Evolutionary conservation across 2,113 vertebrate species (phyloP), one percentile per base, ranked within the genome.

Genomic region (Actenoides hombroni): DNA sequence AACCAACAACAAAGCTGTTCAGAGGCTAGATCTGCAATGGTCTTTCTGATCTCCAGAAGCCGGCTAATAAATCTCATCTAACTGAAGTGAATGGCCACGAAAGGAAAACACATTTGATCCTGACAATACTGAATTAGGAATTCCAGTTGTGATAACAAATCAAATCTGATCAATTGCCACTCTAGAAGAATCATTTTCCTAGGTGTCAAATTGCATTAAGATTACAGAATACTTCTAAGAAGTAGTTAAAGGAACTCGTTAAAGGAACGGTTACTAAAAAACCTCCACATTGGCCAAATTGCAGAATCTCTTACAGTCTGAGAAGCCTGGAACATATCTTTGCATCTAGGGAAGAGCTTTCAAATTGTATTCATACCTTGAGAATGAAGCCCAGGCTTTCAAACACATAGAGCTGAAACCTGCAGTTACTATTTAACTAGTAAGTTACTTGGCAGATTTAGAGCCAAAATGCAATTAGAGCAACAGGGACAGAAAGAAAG

Each of bases 101-200:
- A 91, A 73, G 16, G 56, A 91, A 86, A 90, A 31, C 31, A 59
- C 16, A 51, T 44, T 85, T 73, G 46, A 80, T 68, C 9, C 35
- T 49, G 28, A 80, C 86, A 64, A 76, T 46, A 82, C 13, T 80
- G 65, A 86, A 74, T 88, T 65, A 61, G 23, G 78, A 88, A 95
- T 93, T 96, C 92, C 83, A 94, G n/a, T 39, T 84, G 69, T 49
- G 49, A 42, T 60, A 83, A 89, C 51, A 65, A 61, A 69, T 46
- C 31, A 51, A 79, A 21, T 92, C 75, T 0, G 2, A 75, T 54
- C 54, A 92, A 33, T 83, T 94, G 91, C 85, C 77, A 42, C 26
- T 42, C 24, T 39, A 40, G 63, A 90, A 73, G 68, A 90, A 17
- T 75, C 73, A 74, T 23, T 83, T 77, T 73, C 51, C 49, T 68